Evolutionary conservation across 1,140 invertebrate genomes (phyloP).

Genomic region (Scaptomyza pallida): DNA sequence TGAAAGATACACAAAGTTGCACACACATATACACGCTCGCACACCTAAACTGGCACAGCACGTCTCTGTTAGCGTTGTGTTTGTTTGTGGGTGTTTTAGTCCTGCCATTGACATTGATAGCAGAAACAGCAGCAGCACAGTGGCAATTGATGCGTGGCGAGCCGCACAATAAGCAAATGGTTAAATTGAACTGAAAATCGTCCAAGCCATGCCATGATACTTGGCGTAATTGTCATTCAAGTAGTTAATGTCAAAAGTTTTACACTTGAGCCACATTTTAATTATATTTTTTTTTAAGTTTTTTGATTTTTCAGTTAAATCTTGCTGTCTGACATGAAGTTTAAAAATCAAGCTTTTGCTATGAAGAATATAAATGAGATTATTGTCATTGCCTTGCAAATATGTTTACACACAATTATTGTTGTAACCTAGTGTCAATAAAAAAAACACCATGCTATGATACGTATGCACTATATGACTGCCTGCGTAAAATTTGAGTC

Average conservation of each 20-base stretch:
- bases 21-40: constrained; percentile 7
- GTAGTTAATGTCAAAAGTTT: neutral
- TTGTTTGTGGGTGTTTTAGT: constrained; percentile 12
- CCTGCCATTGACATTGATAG: constrained; percentile 67
- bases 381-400: neutral
- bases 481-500: neutral
- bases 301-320: too few relatives aligned
- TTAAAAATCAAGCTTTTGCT: too few relatives aligned
- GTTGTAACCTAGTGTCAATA: neutral
- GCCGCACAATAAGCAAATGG: constrained; percentile 37
- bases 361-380: too few relatives aligned
- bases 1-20: constrained; percentile 54
- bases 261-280: too few relatives aligned
- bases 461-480: constrained; percentile 11
- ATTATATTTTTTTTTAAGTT: too few relatives aligned
- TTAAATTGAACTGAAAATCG: constrained; percentile 43
- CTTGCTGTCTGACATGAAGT: too few relatives aligned
- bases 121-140: constrained; percentile 31
- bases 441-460: too few relatives aligned
- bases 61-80: constrained; percentile 47
- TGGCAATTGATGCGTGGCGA: constrained; percentile 60
- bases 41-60: constrained; percentile 4
- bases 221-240: constrained; percentile 5
- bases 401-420: neutral
- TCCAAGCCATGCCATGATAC: constrained; percentile 18